phyloP scores from a whole-genome alignment of 2,888 invertebrate genomes.

The Ceriagrion tenellum region DNA sequence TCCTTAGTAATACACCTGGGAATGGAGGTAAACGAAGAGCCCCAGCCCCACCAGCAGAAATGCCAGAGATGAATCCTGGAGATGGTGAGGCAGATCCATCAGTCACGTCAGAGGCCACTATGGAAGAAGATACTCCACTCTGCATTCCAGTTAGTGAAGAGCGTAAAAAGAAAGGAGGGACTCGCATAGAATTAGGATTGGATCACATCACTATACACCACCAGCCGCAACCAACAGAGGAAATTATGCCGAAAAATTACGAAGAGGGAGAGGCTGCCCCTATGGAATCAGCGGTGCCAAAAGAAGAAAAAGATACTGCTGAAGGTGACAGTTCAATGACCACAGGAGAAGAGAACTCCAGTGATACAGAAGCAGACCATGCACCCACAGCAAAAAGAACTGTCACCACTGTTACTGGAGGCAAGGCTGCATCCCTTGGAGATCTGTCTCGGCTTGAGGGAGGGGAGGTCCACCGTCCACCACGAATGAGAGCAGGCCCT shows the following conservation, averaged over 20 bases:
- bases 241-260: background rate
- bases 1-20: background rate
- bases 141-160: conserved; percentile 21
- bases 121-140: background rate
- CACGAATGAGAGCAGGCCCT: conserved; percentile 75
- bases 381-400: conserved; percentile 69
- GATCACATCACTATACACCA: conserved; percentile 61
- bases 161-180: conserved; percentile 62
- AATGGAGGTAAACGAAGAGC: conserved; percentile 41
- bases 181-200: conserved; percentile 50
- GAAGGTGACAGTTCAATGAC: background rate
- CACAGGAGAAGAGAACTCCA: conserved; percentile 21
- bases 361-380: conserved; percentile 71
- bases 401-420: conserved; percentile 75
- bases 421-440: conserved; percentile 88
- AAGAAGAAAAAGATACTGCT: background rate
- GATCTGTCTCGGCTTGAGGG: conserved; percentile 86
- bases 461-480: conserved; percentile 63
- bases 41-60: conserved; percentile 23
- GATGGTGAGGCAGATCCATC: background rate
- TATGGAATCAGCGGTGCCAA: background rate
- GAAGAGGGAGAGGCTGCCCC: background rate
- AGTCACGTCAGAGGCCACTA: background rate
- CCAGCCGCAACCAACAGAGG: background rate
- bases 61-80: background rate